Conservation (phyloP, 2,113 vertebrate species). For the Xenopus tropicalis region DNA sequence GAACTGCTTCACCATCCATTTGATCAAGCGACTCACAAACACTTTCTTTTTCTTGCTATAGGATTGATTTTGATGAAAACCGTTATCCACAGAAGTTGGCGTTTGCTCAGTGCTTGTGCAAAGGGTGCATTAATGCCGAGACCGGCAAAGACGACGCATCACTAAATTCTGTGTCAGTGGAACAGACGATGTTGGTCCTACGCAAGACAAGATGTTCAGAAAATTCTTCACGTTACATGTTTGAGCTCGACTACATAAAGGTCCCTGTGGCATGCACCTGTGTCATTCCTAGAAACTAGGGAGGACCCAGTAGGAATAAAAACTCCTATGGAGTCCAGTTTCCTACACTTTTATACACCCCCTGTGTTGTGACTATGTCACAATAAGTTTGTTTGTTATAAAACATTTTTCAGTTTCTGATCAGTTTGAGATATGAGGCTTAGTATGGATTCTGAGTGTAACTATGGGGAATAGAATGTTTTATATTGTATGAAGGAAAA, state of each 20-base stretch:
- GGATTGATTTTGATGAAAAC: slow-evolving; percentile 53
- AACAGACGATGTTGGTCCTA: slow-evolving; percentile 71
- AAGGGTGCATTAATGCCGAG: slow-evolving; percentile 67
- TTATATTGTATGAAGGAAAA: too few species aligned
- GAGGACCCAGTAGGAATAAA: rapidly evolving
- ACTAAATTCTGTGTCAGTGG: slow-evolving; percentile 68
- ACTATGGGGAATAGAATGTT: too few species aligned
- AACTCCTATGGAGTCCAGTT: slow-evolving; percentile 27
- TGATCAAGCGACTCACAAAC: too few species aligned
- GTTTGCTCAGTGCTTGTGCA: slow-evolving; percentile 76
- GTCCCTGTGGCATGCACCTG: slow-evolving; percentile 82
- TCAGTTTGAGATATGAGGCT: too few species aligned
- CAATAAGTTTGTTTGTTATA: slow-evolving; percentile 51
- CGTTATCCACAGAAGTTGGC: slow-evolving; percentile 65
- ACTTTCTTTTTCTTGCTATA: slow-evolving; percentile 41
- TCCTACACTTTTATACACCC: background rate
- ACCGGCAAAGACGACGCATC: slow-evolving; percentile 52
- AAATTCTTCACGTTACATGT: slow-evolving; percentile 12
- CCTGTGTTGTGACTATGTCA: slow-evolving; percentile 44
- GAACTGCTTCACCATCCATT: too few species aligned
- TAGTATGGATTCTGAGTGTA: too few species aligned
- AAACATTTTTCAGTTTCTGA: slow-evolving; percentile 39
- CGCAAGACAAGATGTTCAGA: slow-evolving; percentile 56
- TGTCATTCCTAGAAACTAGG: slow-evolving; percentile 54
- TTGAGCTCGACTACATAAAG: slow-evolving; percentile 49